These are phyloP conservation scores for Geotrupes spiniger DNA, from an alignment of 2,888 invertebrate genomes.

Conservation along the genomic window DNA sequence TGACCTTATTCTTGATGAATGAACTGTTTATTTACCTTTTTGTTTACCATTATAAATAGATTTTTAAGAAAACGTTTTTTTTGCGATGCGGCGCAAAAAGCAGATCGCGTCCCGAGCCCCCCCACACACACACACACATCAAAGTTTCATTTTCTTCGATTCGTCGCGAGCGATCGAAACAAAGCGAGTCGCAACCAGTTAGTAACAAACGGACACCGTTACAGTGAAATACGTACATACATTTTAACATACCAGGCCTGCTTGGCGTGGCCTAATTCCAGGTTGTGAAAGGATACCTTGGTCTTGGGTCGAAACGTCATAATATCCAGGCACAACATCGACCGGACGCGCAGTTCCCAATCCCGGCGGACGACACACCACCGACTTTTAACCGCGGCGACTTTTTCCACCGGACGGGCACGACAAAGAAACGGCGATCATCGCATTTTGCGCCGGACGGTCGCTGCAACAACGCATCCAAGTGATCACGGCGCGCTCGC, in stretches of 20 bases:
- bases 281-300: conserved; percentile 36
- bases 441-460: not conserved
- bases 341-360: not conserved
- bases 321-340: conserved; percentile 1
- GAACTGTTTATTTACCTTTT: too few species aligned
- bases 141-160: too few species aligned
- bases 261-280: conserved; percentile 36
- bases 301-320: conserved; percentile 42
- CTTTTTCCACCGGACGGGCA: not conserved
- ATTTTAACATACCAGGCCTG: conserved; percentile 46
- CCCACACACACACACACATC: too few species aligned
- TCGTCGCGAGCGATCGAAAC: too few species aligned
- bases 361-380: not conserved
- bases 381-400: not conserved
- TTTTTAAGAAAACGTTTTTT: too few species aligned
- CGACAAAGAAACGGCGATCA: not conserved
- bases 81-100: too few species aligned
- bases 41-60: too few species aligned
- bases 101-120: too few species aligned
- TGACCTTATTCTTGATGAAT: too few species aligned
- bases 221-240: conserved; percentile 32
- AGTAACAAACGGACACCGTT: too few species aligned
- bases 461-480: not conserved
- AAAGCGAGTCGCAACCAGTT: too few species aligned
- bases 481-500: conserved; percentile 3